phyloP scores from a whole-genome alignment of 2,888 invertebrate species.

The Iselma pallidipennis region DNA sequence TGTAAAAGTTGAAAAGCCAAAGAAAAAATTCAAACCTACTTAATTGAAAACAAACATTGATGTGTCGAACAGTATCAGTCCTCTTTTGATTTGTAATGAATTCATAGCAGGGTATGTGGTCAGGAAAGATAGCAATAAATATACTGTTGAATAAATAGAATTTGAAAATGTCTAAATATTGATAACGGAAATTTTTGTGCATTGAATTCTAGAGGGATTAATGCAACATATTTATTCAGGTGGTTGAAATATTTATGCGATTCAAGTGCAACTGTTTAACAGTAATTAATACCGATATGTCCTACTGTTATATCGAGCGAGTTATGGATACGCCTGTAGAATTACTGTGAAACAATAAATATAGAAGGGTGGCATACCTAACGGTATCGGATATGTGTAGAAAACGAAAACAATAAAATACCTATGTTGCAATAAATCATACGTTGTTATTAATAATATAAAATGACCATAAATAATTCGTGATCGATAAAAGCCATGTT shows the following conservation, averaged over 20 bases:
- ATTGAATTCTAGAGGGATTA: background rate
- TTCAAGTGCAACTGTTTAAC: background rate
- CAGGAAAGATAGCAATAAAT: background rate
- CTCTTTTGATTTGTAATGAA: background rate
- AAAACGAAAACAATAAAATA: slow-evolving; percentile 28
- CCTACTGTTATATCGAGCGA: background rate
- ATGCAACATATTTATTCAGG: background rate
- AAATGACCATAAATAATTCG: slow-evolving; percentile 28
- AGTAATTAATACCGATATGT: background rate
- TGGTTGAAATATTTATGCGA: background rate
- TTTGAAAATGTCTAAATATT: background rate
- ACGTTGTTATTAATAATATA: slow-evolving; percentile 27
- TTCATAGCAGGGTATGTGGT: background rate
- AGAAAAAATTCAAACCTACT: background rate
- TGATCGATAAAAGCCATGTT: slow-evolving; percentile 26
- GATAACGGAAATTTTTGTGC: background rate
- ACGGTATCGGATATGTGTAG: slow-evolving; percentile 16
- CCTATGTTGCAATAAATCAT: slow-evolving; percentile 25
- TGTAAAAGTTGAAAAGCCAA: background rate
- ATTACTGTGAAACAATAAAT: slow-evolving; percentile 14
- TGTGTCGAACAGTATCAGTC: background rate
- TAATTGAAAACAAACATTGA: background rate
- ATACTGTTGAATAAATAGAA: background rate
- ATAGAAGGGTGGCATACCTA: background rate
- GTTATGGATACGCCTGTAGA: slow-evolving; percentile 5